Conservation (phyloP, 1,140 invertebrate species). For the Pinna nobilis region DNA sequence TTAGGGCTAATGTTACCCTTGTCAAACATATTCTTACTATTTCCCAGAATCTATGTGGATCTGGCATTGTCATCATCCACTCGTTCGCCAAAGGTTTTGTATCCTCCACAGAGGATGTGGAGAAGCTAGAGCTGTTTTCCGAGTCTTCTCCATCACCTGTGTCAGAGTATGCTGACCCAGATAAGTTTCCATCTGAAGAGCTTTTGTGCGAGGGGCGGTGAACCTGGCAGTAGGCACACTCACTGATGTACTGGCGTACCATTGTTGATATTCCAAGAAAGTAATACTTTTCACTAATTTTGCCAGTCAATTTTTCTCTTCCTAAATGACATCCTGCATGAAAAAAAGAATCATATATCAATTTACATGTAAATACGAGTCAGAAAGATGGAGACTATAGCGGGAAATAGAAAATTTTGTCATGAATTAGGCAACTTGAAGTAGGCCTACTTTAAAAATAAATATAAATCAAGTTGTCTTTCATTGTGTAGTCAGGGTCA, state of each 20-base stretch:
- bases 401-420: too few relatives aligned
- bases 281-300: conserved; percentile 22
- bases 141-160: conserved; percentile 3
- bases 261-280: conserved; percentile 25
- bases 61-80: not conserved
- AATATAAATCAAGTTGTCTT: too few relatives aligned
- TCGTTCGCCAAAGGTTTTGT: not conserved
- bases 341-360: not conserved
- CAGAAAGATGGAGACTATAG: too few relatives aligned
- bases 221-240: conserved; percentile 12
- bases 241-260: conserved; percentile 6
- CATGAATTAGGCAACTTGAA: too few relatives aligned
- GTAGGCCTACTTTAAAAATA: too few relatives aligned
- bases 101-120: too few relatives aligned
- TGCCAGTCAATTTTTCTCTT: conserved; percentile 7
- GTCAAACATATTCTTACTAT: too few relatives aligned
- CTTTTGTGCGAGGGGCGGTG: not conserved
- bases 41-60: conserved; percentile 13
- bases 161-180: conserved; percentile 4
- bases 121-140: not conserved
- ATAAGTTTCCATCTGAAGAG: conserved; percentile 1
- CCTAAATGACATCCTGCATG: conserved; percentile 29
- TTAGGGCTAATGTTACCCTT: too few relatives aligned
- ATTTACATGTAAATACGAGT: too few relatives aligned
- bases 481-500: too few relatives aligned